These are phyloP conservation scores for Bimastos eiseni DNA, from an alignment of 2,888 invertebrate genomes.

Conservation along the genomic window DNA sequence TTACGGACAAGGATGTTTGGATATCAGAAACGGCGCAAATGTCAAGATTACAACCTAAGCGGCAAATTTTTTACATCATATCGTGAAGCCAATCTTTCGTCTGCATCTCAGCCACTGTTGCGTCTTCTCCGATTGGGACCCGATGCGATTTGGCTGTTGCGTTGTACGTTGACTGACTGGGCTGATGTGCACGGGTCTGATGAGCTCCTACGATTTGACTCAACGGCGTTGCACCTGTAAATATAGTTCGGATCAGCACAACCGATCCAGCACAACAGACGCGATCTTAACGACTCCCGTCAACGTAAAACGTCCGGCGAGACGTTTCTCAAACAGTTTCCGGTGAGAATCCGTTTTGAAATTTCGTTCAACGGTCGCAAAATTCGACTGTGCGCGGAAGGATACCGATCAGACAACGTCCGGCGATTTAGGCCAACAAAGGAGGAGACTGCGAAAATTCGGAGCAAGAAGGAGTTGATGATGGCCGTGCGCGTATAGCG, in stretches of 20 bases:
- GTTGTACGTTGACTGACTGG: neutral
- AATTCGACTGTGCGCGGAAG: neutral
- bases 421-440: slow-evolving; percentile 13
- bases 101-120: neutral
- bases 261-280: neutral
- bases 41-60: no score
- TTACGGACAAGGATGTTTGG: neutral
- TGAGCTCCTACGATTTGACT: slow-evolving; percentile 3
- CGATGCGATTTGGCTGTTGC: neutral
- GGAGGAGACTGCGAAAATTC: slow-evolving; percentile 13
- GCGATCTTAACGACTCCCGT: neutral
- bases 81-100: neutral
- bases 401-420: slow-evolving; percentile 9
- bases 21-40: neutral
- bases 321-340: neutral
- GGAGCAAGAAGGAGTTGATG: neutral
- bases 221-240: slow-evolving; percentile 20
- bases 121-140: neutral
- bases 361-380: neutral
- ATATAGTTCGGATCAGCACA: neutral
- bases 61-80: no score
- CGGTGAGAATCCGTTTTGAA: neutral
- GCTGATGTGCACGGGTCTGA: slow-evolving; percentile 5
- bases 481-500: neutral
- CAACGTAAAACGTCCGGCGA: neutral